Percentiles rank a stretch among this genome's conserved stretches.
phyloP scores from a whole-genome alignment of 2,888 invertebrate species.

The Macroteleia sp. region DNA sequence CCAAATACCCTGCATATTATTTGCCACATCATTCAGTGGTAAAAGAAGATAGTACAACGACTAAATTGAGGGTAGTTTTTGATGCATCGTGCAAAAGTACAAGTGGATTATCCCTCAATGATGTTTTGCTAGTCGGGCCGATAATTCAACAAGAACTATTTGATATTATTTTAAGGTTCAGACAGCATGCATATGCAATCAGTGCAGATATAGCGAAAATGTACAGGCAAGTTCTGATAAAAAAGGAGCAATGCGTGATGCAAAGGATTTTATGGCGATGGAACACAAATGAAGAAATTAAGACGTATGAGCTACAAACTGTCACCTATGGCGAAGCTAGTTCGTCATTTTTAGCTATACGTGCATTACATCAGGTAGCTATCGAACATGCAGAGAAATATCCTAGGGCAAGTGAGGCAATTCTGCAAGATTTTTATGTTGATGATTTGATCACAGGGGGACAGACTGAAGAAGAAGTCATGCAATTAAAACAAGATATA shows the following conservation, averaged over 20 bases:
- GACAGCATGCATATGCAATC: constrained; percentile 38
- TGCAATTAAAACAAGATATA: constrained; percentile 24
- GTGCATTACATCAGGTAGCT: constrained; percentile 65
- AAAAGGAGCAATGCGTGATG: constrained; percentile 47
- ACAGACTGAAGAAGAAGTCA: constrained; percentile 8
- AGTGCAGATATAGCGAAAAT: constrained; percentile 73
- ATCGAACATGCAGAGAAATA: constrained; percentile 38
- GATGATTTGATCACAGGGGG: constrained; percentile 41
- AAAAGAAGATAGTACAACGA: constrained; percentile 64
- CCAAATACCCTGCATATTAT: constrained; percentile 45
- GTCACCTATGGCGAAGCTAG: constrained; percentile 69
- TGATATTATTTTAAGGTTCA: constrained; percentile 37
- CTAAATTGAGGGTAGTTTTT: constrained; percentile 71
- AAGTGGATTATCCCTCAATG: constrained; percentile 67
- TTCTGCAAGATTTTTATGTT: constrained; percentile 47
- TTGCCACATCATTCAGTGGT: constrained; percentile 71
- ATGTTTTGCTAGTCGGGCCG: constrained; percentile 65
- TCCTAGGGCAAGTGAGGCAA: constrained; percentile 45
- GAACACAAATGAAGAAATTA: constrained; percentile 1
- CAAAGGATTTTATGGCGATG: constrained; percentile 72
- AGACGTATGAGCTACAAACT: constrained; percentile 53
- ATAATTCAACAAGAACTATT: constrained; percentile 47
- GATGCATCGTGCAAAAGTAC: constrained; percentile 68
- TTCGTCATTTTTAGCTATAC: constrained; percentile 67
- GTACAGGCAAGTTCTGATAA: constrained; percentile 64